These are phyloP conservation scores for Nebria salina DNA, from an alignment of 2,888 invertebrate species.

Conservation along the genomic window DNA sequence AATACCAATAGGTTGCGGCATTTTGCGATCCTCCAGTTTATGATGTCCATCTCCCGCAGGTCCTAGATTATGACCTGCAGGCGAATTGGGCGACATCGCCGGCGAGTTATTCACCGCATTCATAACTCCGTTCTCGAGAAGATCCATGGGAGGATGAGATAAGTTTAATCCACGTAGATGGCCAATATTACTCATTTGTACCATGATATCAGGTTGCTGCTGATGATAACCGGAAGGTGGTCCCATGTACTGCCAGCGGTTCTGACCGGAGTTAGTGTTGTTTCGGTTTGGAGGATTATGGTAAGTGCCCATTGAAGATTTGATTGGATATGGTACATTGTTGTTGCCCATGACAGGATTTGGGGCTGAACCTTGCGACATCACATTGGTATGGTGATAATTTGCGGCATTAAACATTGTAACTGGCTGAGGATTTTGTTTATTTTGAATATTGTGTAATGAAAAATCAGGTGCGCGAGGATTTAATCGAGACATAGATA, in stretches of 20 bases:
- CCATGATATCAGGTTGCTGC: conserved; percentile 57
- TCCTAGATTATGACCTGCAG: conserved; percentile 52
- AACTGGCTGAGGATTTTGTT: conserved; percentile 52
- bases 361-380: conserved; percentile 44
- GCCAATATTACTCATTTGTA: conserved; percentile 44
- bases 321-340: conserved; percentile 42
- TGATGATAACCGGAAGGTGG: conserved; percentile 49
- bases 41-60: conserved; percentile 51
- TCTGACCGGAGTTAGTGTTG: conserved; percentile 51
- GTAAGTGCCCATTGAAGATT: conserved; percentile 42
- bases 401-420: conserved; percentile 49
- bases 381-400: conserved; percentile 54
- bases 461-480: conserved; percentile 84
- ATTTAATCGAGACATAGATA: conserved; percentile 76
- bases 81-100: conserved; percentile 62
- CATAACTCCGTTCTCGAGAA: conserved; percentile 63
- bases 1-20: conserved; percentile 82
- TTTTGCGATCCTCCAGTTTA: conserved; percentile 66
- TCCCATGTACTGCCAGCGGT: conserved; percentile 56
- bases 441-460: conserved; percentile 58
- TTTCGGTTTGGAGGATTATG: conserved; percentile 36
- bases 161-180: conserved; percentile 46
- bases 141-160: conserved; percentile 47
- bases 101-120: conserved; percentile 64
- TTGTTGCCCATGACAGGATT: conserved; percentile 44